These are phyloP conservation scores for Erithacus rubecula DNA, from an alignment of 2,797 vertebrate genomes.

Conservation along the genomic window DNA sequence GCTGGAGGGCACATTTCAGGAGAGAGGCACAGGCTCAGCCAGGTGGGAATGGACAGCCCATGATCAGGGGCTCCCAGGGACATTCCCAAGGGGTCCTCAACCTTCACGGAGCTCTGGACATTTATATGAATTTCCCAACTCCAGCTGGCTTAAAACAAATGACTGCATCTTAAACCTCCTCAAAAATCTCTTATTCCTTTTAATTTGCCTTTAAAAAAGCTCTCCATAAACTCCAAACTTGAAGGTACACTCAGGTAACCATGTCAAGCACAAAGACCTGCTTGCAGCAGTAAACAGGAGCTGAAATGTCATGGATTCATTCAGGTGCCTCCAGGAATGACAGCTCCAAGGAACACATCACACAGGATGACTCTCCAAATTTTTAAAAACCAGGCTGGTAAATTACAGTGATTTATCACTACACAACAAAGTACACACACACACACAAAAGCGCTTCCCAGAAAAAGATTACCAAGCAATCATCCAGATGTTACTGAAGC, in stretches of 20 bases:
- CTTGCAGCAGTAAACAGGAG: conserved; percentile 39
- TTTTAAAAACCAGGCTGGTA: not conserved
- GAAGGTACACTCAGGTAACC: not conserved
- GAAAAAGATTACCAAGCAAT: conserved; percentile 23
- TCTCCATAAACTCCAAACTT: not conserved
- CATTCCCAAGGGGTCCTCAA: not conserved
- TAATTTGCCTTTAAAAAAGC: not conserved
- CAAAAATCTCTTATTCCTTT: not conserved
- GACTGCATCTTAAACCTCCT: not conserved
- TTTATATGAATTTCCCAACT: not conserved
- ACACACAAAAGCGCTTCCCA: not conserved
- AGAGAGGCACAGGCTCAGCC: not conserved
- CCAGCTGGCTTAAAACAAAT: not conserved
- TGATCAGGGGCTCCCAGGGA: not conserved
- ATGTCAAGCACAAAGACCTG: not conserved
- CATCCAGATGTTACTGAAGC: conserved; percentile 30
- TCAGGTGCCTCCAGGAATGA: conserved; percentile 14
- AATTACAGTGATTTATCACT: conserved; percentile 49
- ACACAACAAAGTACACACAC: not conserved
- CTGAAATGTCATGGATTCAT: conserved; percentile 40
- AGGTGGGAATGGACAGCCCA: not conserved
- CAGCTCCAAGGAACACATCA: conserved; percentile 9
- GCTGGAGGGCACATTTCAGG: not conserved
- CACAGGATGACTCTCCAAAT: not conserved
- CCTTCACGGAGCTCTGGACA: not conserved